Evolutionary conservation across 2,113 vertebrate genomes (phyloP).

Genomic region (Malaclemys terrapin): DNA sequence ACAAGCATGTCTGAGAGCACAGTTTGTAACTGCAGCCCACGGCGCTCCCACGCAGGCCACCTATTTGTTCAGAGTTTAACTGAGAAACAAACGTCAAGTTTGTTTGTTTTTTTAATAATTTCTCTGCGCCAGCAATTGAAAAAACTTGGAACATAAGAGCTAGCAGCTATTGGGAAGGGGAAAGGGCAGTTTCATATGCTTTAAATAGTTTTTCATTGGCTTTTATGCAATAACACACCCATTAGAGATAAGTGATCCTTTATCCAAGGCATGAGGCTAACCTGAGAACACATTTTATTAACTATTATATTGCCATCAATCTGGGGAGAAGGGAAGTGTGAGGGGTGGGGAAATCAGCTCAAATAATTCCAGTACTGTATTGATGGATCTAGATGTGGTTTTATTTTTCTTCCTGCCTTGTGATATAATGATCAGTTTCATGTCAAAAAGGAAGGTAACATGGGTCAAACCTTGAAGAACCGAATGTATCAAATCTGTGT

Average conservation of each 20-base stretch:
- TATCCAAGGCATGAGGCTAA: not conserved
- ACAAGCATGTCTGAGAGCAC: not conserved
- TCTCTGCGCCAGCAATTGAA: not conserved
- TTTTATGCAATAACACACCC: not conserved
- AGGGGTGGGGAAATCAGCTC: not conserved
- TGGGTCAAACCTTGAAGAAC: not conserved
- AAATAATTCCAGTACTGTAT: not conserved
- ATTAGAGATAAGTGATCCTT: not conserved
- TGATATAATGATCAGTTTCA: not conserved
- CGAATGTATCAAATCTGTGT: not conserved
- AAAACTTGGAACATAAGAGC: not conserved
- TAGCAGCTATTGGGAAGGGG: not conserved
- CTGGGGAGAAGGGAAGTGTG: not conserved
- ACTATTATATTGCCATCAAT: not conserved
- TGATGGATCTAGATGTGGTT: not conserved
- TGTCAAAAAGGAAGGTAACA: not conserved
- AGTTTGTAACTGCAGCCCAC: not conserved
- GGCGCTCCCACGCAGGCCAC: not conserved
- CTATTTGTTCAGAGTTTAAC: conserved; percentile 12
- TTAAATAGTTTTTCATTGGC: not conserved
- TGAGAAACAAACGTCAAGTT: conserved; percentile 30
- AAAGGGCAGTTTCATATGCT: not conserved
- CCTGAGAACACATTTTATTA: not conserved
- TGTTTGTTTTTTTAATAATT: conserved; percentile 30
- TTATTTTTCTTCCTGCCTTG: not conserved